Base-by-base conservation (phyloP, 2,113 vertebrate genomes). In the Cromileptes altivelis region DNA sequence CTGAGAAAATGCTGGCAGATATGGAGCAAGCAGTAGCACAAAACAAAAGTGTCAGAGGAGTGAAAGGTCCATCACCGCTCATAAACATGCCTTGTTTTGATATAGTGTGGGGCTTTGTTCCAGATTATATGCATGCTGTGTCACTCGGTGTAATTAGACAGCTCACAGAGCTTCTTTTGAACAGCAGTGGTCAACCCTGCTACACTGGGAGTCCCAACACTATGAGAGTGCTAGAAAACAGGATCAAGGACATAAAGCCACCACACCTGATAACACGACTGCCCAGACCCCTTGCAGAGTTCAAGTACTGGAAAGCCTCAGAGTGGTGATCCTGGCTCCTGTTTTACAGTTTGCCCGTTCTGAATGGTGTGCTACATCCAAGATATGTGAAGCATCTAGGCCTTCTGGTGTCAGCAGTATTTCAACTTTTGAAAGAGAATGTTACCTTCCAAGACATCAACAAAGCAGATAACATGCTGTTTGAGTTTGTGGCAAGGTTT, bases 261-360 rank as follows among this genome's bases (percentile, higher is more conserved):
- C 23, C 65, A 27, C 25, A 52, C 5, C 25, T 30, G 15, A 68
- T 52, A 27, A 68, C 65, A 23, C 30, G 30, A 37, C 23, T 68
- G 6, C 65, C 65, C 17, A 50, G 65, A 50, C 65, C 47, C 17
- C 23, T 50, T 27, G 9, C 15, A 12, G 65, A 50, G 1, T 21
- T 50, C 15, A 68, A 27, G 18, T 19, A 50, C 9, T 68, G 65
- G 65, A 68, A 68, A 30, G 65, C 65, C 25, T 68, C 65, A 19
- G 47, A 68, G 18, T 68, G 65, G 65, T 9, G 17, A 12, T 17
- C 42, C 6, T 49, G 45, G 63, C 40, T 47, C 3, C 8, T 42
- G 61, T 63, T 65, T 65, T 65, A 65, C 23, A 4, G 42, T 3
- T 67, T 67, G 42, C 42, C n/a, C 4, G 13, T 15, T 14, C 42